Evolutionary conservation across 2,888 invertebrate species (phyloP), one percentile per base, ranked within the genome.

Genomic region (Eledone cirrhosa): DNA sequence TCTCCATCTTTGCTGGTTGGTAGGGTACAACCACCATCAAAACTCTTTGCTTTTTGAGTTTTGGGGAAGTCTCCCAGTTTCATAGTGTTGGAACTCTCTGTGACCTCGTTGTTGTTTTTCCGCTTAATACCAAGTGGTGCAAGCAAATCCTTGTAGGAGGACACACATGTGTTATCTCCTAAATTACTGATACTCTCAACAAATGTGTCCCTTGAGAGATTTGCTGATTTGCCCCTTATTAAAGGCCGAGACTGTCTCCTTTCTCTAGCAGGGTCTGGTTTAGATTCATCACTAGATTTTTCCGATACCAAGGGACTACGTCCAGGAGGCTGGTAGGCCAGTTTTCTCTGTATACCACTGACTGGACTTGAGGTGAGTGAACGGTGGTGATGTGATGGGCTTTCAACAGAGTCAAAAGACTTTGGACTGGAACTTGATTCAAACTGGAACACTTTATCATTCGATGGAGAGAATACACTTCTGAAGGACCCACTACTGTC

Each of bases 201-300:
- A 22, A 72, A 22, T 22, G 72, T 22, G 19, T 72, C 24, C 47
- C 24, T 77, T 41, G 79, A 48, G 0, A 29, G 77, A 48, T 72
- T 48, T 16, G 48, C 41, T 75, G 75, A 67, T 53, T 53, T 53
- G 22, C 67, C 78, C 4, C 77, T 53, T 14, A 53, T 7, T 27
- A 53, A 48, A 47, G 53, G 77, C 41, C 65, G 59, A 27, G 48
- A 41, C 33, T 31, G 78, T 48, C 24, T 79, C 69, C 48, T 76
- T n/a, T 77, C 33, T n/a, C n/a, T 22, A 33, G 7, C 41, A 0
- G 72, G 33, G n/a, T 72, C 72, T 0, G 11, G 31, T 13, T 31
- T n/a, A 13, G 31, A 31, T n/a, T 72, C 72, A 2, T 72, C 72
- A 8, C 22, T n/a, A 14, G 72, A 72, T 41, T 41, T 41, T 13